Evolutionary conservation across 2,888 invertebrate species (phyloP).

Genomic region (Myopa tessellatipennis): DNA sequence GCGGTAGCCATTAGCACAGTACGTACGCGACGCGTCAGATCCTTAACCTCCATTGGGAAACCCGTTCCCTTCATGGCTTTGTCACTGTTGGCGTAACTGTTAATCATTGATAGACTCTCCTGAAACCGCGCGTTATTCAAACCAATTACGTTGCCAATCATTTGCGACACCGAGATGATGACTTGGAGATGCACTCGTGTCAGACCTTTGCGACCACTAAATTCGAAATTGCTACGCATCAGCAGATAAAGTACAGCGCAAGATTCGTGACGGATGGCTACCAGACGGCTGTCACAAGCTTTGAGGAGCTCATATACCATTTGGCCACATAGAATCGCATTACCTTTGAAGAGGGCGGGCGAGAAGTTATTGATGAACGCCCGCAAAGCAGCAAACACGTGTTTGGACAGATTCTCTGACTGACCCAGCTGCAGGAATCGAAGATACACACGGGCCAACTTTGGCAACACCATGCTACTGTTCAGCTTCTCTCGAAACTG

Average conservation of each 20-base stretch:
- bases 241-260: slow-evolving; percentile 91
- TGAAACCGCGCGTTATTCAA: slow-evolving; percentile 94
- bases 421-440: slow-evolving; percentile 90
- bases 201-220: slow-evolving; percentile 83
- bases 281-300: slow-evolving; percentile 87
- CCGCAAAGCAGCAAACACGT: slow-evolving; percentile 90
- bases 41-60: slow-evolving; percentile 91
- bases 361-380: slow-evolving; percentile 93
- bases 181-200: slow-evolving; percentile 93
- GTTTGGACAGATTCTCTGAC: slow-evolving; percentile 89
- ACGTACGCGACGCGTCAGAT: slow-evolving; percentile 90
- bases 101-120: slow-evolving; percentile 91
- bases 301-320: slow-evolving; percentile 83
- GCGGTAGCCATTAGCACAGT: slow-evolving; percentile 96
- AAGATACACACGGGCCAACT: slow-evolving; percentile 86
- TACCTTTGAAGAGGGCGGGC: slow-evolving; percentile 85
- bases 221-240: slow-evolving; percentile 95
- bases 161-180: slow-evolving; percentile 94
- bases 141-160: slow-evolving; percentile 90
- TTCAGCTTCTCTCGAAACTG: slow-evolving; percentile 75
- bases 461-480: slow-evolving; percentile 80
- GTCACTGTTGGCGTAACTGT: slow-evolving; percentile 92
- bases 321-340: slow-evolving; percentile 82
- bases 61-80: slow-evolving; percentile 95
- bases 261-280: slow-evolving; percentile 87